Base-by-base conservation (phyloP, 2,888 invertebrate genomes). In the Spilarctia lutea region DNA sequence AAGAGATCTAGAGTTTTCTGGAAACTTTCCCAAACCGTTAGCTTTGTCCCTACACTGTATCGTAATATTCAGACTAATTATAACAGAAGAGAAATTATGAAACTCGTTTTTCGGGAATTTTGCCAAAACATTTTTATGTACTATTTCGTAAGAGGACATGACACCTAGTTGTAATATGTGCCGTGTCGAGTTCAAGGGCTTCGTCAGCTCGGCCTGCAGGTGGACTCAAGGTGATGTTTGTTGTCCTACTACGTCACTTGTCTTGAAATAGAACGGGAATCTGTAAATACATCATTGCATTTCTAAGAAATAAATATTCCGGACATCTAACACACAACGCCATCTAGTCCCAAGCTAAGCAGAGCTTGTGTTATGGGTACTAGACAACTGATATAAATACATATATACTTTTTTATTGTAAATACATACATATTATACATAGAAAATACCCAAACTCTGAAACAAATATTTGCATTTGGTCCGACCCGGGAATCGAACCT, bases 91-190 rank as follows among this genome's bases (percentile, higher is more conserved):
- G 11, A 20, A 45, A 45, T 39, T 56, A 56, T 39, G 24, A 48
- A 68, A 33, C 33, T 20, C 20, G 45, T 48, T 33, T 56, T 27
- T 18, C n/a, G 73, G 68, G 73, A 68, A 8, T 16, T n/a, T 63
- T 73, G 73, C 68, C 68, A 68, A 63, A 45, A 68, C 24, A 33
- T 35, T 66, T 48, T 65, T 45, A 52, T 20, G 30, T 39, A 52
- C 3, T n/a, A 73, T 71, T 71, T 71, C 63, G 60, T 71, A 71
- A 71, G 39, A 70, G 39, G 27, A 71, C 56, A 70, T 60, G 60
- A 60, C 52, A n/a, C 20, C 39, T 67, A 39, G 67, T 45, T 27
- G 27, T 68, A 68, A 68, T 33, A 42, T 18, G 27, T 56, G 3
- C 30, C 10, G 24, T 52, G 3, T 45, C 30, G 13, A 68, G 73